Base-by-base conservation (phyloP, 2,888 invertebrate genomes). In the Phytoseiulus persimilis region DNA sequence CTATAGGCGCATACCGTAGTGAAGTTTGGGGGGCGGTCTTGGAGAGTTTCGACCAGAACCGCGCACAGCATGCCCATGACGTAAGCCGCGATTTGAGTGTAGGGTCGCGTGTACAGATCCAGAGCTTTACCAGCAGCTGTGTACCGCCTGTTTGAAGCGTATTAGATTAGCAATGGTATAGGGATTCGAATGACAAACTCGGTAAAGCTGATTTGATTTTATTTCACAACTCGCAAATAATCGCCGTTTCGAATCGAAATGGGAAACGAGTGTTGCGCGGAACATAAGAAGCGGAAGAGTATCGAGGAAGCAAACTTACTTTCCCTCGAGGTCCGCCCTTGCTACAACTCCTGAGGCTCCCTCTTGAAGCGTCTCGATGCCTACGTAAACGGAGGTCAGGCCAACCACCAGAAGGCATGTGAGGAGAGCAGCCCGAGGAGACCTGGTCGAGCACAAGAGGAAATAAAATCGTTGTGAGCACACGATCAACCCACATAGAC, bases 41-140 rank as follows among this genome's bases (percentile, higher is more conserved):
- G 32, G 11, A 87, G 31, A n/a, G n/a, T 33, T 45, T 87, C 87
- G 11, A 87, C 87, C 1, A 87, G 87, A n/a, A 45, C 87, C n/a
- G 87, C 87, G 23, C 87, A 87, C 23, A 87, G 23, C 87, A 87
- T 87, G 45, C 87, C 87, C 87, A 87, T 87, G 11, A 87, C 87
- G 31, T 87, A 87, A 31, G 87, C 87, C 32, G 87, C 87, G 1
- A 87, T 23, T 14, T 87, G 87, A 11, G 87, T 87, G 39, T 87
- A 45, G 28, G 87, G 87, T 33, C 33, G 32, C 33, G 87, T 87
- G 87, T 87, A 87, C 5, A 87, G 87, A 87, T 87, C 87, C 87
- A 87, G 23, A n/a, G 87, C 87, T 18, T 87, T 87, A 18, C 87
- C 87, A 23, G 87, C 45, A 6, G 87, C 87, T 5, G 31, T 6